Evolutionary conservation across 23 tunicate genomes (phyloP), one percentile per base, ranked within the genome.

Genomic region (Oikopleura dioica): DNA sequence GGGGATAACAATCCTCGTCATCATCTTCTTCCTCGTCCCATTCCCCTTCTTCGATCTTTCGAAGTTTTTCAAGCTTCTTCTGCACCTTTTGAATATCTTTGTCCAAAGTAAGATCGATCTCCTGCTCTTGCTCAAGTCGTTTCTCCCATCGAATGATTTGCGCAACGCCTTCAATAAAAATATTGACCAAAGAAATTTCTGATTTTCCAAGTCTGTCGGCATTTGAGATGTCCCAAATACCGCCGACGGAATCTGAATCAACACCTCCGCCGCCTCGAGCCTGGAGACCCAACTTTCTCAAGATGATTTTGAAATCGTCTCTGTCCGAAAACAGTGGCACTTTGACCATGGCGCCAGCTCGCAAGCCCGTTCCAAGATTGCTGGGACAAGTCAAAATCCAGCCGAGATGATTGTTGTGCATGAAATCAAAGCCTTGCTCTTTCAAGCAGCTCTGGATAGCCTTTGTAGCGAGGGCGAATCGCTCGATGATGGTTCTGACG

Each of bases 401-500:
- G 1, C 95, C 95, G 37, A 87, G 84, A 44, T 87, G 95, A 76
- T 87, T 87, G 44, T 87, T 87, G 84, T 86, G 84, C 95, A 87
- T 87, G 37, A 79, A 87, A 75, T 80, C 79, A 29, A 38, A 35
- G 35, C 82, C 81, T 76, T 83, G 68, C 76, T 83, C 36, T 69
- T 83, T 83, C 77, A 87, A 28, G 2, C 29, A 23, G 4, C 26
- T 63, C 33, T 63, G 72, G 33, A 63, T 63, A 21, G 4, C 33
- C 2, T 24, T 31, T 2, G 72, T 63, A 31, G 68, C 82, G 31
- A 26, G 28, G 59, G 78, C 37, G 34, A 5, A 87, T 86, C 95
- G 81, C 63, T 87, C 87, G 38, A 87, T 80, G 30, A 87, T 86
- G 23, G 84, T 79, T 63, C 63, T 80, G 81, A 87, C 84, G 63